These are phyloP conservation scores for Lepidocyrtinus sp. DNA, from an alignment of 2,888 invertebrate species.

Conservation along the genomic window DNA sequence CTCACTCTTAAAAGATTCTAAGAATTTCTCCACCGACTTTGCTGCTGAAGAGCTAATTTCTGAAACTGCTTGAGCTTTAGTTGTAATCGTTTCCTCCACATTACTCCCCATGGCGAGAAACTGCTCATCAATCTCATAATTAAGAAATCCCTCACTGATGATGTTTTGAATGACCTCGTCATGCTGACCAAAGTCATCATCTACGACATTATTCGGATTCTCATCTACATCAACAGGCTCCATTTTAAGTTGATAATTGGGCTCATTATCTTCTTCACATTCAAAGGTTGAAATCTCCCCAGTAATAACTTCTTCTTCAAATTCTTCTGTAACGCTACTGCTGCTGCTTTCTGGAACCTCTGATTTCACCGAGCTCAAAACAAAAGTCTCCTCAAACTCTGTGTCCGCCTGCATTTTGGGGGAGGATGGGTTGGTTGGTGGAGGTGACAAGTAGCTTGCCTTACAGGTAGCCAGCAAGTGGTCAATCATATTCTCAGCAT, in stretches of 20 bases:
- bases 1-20: slow-evolving; percentile 44
- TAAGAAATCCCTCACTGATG: slow-evolving; percentile 49
- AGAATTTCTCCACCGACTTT: slow-evolving; percentile 48
- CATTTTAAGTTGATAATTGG: slow-evolving; percentile 50
- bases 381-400: slow-evolving; percentile 47
- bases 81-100: slow-evolving; percentile 23
- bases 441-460: slow-evolving; percentile 65
- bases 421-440: slow-evolving; percentile 69
- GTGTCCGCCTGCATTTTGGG: slow-evolving; percentile 58
- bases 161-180: slow-evolving; percentile 38
- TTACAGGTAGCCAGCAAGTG: slow-evolving; percentile 59
- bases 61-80: slow-evolving; percentile 26
- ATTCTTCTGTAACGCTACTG: slow-evolving; percentile 46
- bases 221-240: slow-evolving; percentile 14
- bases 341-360: slow-evolving; percentile 32
- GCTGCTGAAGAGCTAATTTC: slow-evolving; percentile 49
- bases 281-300: slow-evolving; percentile 11
- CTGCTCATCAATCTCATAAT: slow-evolving; percentile 56
- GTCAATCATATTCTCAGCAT: slow-evolving; percentile 65
- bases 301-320: slow-evolving; percentile 52
- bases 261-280: slow-evolving; percentile 33
- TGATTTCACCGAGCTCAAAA: slow-evolving; percentile 49
- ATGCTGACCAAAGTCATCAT: neutral
- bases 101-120: slow-evolving; percentile 46
- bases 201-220: neutral